Conservation (phyloP, 1,140 invertebrate species). For the Oryctes rhinoceros region DNA sequence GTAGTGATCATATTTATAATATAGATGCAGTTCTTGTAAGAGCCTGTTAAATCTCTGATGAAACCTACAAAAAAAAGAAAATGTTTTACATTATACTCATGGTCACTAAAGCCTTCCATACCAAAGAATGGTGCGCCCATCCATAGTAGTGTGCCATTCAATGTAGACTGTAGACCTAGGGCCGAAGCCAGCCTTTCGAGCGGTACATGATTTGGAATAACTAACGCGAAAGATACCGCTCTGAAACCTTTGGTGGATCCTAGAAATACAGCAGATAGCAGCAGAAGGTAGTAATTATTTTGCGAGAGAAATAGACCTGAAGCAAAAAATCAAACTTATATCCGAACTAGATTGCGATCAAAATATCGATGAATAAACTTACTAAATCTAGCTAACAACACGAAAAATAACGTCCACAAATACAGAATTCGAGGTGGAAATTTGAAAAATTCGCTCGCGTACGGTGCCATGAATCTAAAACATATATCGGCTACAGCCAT, state of each 20-base stretch:
- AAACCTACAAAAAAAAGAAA: slow-evolving; percentile 26
- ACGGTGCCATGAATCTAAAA: slow-evolving; percentile 71
- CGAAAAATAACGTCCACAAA: slow-evolving; percentile 54
- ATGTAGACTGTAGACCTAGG: slow-evolving; percentile 69
- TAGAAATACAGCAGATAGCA: slow-evolving; percentile 64
- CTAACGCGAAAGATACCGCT: slow-evolving; percentile 72
- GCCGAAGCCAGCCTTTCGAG: slow-evolving; percentile 69
- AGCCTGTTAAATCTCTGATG: slow-evolving; percentile 24
- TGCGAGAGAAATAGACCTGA: slow-evolving; percentile 47
- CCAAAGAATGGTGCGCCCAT: slow-evolving; percentile 52
- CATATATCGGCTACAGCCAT: slow-evolving; percentile 68
- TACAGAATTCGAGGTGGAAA: slow-evolving; percentile 59
- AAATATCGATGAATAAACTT: slow-evolving; percentile 45
- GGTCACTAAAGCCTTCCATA: not conserved
- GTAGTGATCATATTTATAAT: slow-evolving; percentile 19
- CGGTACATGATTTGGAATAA: slow-evolving; percentile 72
- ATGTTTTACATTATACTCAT: not conserved
- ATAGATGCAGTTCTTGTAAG: slow-evolving; percentile 12
- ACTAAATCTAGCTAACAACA: slow-evolving; percentile 58
- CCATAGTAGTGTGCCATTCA: slow-evolving; percentile 62
- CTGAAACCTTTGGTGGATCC: slow-evolving; percentile 71
- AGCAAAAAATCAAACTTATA: not conserved
- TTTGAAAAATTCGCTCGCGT: slow-evolving; percentile 63
- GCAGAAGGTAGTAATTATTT: slow-evolving; percentile 44
- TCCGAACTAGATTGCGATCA: too few relatives aligned